Base-by-base conservation (phyloP, 1,140 invertebrate species). In the Drosophila nasuta region DNA sequence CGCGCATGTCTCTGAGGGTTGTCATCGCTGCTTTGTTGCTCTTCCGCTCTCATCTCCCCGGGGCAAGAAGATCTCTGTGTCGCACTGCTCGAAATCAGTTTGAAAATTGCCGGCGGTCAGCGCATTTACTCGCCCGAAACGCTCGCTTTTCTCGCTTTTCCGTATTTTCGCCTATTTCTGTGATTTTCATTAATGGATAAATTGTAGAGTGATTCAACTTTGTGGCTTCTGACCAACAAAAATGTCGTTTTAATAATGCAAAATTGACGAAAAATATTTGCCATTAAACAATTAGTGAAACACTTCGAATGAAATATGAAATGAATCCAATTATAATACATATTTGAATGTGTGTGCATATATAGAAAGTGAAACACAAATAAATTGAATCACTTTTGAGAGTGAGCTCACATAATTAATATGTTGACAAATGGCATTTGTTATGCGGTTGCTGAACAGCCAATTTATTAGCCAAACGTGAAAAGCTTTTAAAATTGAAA, bases 21-120 rank as follows among this genome's bases (percentile, higher is more conserved):
- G 75, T 62, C 63, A 58, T 46, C 65, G 33, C n/a, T 49, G 15
- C 11, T 17, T 3, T 10, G 25, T 45, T 48, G 33, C 71, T 75
- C 63, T 73, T 8, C 25, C 45, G 13, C 57, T 75, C 60, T 49
- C 43, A 48, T 70, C 65, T 51, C 45, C 51, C 51, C 33, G 11
- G 38, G 20, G 8, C 15, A 63, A 54, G 8, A 30, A 52, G 30
- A 59, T 52, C 62, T 70, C 45, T 70, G 52, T 69, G 51, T 56
- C 57, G 57, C 60, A 20, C 51, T 67, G 46, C 54, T 56, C 41
- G 58, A 71, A 90, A 69, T 91, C 88, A 91, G 88, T 91, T 88
- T 59, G 71, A 83, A 91, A 91, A 75, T 91, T 87, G 79, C 88
- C 79, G 80, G 80, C 88, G 87, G 88, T 91, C 88, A 88, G 81